These are phyloP conservation scores for Drosophila seclusa DNA, from an alignment of 2,888 invertebrate genomes.

Conservation along the genomic window DNA sequence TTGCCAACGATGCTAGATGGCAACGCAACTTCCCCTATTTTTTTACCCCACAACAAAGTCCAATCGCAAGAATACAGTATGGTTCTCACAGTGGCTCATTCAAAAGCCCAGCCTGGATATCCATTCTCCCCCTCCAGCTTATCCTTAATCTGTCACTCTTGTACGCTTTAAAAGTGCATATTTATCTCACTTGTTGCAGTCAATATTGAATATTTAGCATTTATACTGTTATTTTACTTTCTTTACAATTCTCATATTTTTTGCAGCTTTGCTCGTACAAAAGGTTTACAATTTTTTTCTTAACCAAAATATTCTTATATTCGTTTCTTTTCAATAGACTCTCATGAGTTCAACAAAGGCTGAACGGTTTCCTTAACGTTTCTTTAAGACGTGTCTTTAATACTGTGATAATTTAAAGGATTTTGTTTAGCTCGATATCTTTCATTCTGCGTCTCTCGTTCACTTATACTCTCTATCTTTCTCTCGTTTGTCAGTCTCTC, in stretches of 20 bases:
- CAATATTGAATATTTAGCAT: not conserved
- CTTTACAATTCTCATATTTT: not conserved
- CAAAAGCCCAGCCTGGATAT: slow-evolving; percentile 1
- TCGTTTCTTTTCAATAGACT: not conserved
- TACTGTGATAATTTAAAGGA: not conserved
- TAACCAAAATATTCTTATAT: not conserved
- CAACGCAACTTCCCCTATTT: slow-evolving; percentile 11
- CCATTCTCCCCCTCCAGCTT: not conserved
- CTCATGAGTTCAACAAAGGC: not conserved
- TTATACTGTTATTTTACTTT: not conserved
- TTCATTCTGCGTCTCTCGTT: not conserved
- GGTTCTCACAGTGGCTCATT: slow-evolving; percentile 23
- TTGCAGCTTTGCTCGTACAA: not conserved
- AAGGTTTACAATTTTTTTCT: not conserved
- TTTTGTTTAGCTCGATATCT: not conserved
- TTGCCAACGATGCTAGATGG: slow-evolving; percentile 31
- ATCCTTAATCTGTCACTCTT: not conserved
- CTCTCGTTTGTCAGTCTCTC: not conserved
- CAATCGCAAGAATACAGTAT: slow-evolving; percentile 31
- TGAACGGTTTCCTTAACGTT: not conserved
- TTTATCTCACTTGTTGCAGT: slow-evolving; percentile 11
- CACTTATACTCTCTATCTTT: not conserved
- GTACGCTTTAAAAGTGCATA: slow-evolving; percentile 3
- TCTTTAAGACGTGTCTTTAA: not conserved
- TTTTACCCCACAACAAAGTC: not conserved